Evolutionary conservation across 1,140 invertebrate species (phyloP).

Genomic region (Aethina tumida): DNA sequence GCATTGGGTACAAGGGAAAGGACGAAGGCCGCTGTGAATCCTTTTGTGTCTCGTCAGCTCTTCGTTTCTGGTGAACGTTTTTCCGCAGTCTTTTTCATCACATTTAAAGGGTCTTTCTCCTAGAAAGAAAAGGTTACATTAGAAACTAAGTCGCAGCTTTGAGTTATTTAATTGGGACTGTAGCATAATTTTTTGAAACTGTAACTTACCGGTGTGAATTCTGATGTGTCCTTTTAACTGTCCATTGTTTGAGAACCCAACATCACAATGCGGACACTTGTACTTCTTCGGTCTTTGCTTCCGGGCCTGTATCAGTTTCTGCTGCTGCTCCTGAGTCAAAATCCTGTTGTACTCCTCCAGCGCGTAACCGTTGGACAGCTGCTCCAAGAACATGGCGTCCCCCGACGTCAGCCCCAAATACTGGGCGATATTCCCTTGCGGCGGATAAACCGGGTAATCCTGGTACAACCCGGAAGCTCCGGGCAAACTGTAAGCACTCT

Average conservation of each 20-base stretch:
- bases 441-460: constrained; percentile 15
- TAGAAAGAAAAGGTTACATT: constrained; percentile 32
- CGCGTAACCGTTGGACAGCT: constrained; percentile 44
- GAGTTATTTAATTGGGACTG: neutral
- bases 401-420: constrained; percentile 39
- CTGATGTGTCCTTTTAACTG: constrained; percentile 84
- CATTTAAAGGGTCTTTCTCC: constrained; percentile 81
- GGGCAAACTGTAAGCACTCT: constrained; percentile 19
- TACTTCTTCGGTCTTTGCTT: constrained; percentile 83
- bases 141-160: neutral
- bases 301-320: constrained; percentile 49
- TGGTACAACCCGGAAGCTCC: constrained; percentile 32
- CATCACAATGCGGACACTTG: constrained; percentile 76
- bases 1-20: constrained; percentile 68
- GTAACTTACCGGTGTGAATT: constrained; percentile 72
- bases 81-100: constrained; percentile 71
- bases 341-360: constrained; percentile 56
- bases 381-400: constrained; percentile 41
- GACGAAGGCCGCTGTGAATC: constrained; percentile 77
- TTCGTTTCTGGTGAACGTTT: constrained; percentile 87
- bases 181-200: neutral
- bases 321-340: constrained; percentile 52
- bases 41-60: constrained; percentile 84
- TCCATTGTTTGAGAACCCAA: constrained; percentile 87
- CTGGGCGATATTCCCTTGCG: constrained; percentile 38